Conservation (phyloP, 2,113 vertebrate genomes). For the Nicator chloris region DNA sequence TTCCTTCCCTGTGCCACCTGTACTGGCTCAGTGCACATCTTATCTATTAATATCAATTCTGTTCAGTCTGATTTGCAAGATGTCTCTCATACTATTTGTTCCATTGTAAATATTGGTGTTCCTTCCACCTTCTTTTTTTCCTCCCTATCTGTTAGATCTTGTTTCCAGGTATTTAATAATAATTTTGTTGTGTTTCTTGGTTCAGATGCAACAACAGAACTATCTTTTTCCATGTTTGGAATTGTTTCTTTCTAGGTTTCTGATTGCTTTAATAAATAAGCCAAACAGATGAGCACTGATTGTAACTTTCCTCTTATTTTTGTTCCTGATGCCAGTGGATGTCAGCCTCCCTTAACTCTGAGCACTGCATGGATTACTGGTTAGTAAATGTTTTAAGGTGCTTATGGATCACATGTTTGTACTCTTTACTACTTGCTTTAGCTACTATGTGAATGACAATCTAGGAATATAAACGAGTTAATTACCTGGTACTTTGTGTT, state of each 20-base stretch:
- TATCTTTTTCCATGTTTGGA: not conserved
- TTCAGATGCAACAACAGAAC: not conserved
- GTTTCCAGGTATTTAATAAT: not conserved
- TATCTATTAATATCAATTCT: not conserved
- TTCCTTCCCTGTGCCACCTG: not conserved
- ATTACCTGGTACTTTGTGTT: not conserved
- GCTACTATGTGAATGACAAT: not conserved
- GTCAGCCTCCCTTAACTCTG: not conserved
- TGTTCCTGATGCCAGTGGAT: not conserved
- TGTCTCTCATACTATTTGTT: not conserved
- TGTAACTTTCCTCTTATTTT: not conserved
- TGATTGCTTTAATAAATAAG: not conserved
- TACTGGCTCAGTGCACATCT: not conserved
- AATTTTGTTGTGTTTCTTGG: not conserved
- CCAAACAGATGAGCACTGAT: fast-evolving
- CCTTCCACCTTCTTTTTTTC: not conserved
- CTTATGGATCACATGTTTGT: not conserved
- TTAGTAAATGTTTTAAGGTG: not conserved
- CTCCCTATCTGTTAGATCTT: not conserved
- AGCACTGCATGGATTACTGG: not conserved
- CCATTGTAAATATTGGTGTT: not conserved
- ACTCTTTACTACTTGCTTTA: not conserved
- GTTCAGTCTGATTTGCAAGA: not conserved
- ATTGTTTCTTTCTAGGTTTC: not conserved
- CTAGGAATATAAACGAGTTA: not conserved